Base-by-base conservation (phyloP, 2,888 invertebrate genomes). In the Mythimna pallens region DNA sequence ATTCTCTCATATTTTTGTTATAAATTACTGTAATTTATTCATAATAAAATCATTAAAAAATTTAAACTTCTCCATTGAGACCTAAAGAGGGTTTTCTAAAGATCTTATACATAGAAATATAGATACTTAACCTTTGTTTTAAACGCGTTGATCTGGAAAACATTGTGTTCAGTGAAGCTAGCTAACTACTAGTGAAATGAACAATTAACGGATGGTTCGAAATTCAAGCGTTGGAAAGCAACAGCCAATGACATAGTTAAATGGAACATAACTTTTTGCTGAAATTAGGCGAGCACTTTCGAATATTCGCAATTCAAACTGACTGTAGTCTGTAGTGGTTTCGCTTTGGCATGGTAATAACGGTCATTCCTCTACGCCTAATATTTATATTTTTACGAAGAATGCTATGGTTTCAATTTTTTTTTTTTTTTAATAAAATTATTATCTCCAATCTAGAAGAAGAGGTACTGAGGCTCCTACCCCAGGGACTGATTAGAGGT, bases 121-220 rank as follows among this genome's bases (percentile, higher is more conserved):
- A 40, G 10, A 40, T 14, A 43, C 4, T 5, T 14, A 47, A 47
- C 17, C 47, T 47, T 75, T 54, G 43, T 52, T 55, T 22, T 34
- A 9, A 62, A 69, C 30, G 69, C 61, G 8, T 62, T 62, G 76
- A 57, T 55, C 61, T 54, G 77, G 47, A 47, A 57, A 72, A 65
- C 4, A 30, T 30, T 59, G 36, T 58, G 20, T 1, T n/a, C 43
- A 20, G 30, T 43, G 43, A 43, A 75, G 22, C 61, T 65, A 64
- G 30, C 8, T 47, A 76, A 77, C 57, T 77, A 77, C 63, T 76
- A 52, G 40, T 25, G 67, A 47, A 59, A 43, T 52, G 40, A 17
- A 76, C 72, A 73, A 72, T 73, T 72, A 72, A 73, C 62, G 65
- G 72, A 78, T 59, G 57, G 52, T 58, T 73, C 65, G 73, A 71